Base-by-base conservation (phyloP, 2,797 vertebrate genomes). In the Crotalus adamanteus region DNA sequence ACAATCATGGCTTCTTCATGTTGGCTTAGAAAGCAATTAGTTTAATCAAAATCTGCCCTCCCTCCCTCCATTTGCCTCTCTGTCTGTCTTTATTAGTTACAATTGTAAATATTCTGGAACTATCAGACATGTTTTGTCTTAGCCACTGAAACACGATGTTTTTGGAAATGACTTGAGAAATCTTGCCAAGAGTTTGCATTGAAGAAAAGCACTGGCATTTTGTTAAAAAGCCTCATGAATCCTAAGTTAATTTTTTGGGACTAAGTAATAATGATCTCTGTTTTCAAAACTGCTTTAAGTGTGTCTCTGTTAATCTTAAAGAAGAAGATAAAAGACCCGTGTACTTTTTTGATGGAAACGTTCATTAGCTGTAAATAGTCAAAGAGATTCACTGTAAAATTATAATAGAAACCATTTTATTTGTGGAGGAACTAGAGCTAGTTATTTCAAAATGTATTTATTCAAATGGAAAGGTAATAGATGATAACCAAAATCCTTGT, bases 191-290 rank as follows among this genome's bases (percentile, higher is more conserved):
- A 94, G 0, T 11, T 90, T 95, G 94, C 95, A 95, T 94, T 92
- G 94, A 95, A 96, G 95, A 93, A 96, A 97, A 97, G 93, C 95
- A 94, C 93, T 97, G 97, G 97, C 96, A 92, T 94, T 90, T 89
- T 93, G 96, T 97, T 96, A 94, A 96, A 91, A 95, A 93, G 96
- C 96, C 95, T 89, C 95, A 96, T 96, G 97, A 97, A 97, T 96
- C 94, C 94, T 96, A 97, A 97, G 97, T 97, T 96, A 96, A 97
- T 97, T 97, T 95, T 96, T 95, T 94, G 95, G 95, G 96, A 96
- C 97, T 97, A 96, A 95, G 96, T 97, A 98, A 98, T 97, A 97
- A 97, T 97, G 97, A 97, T 95, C 93, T 97, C 96, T 96, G 96
- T 97, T 97, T 97, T 95, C 94, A 56, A 92, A 95, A 90, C 96